Evolutionary conservation across 2,113 vertebrate genomes (phyloP), one percentile per base, ranked within the genome.

Genomic region (Lucifuga dentata): DNA sequence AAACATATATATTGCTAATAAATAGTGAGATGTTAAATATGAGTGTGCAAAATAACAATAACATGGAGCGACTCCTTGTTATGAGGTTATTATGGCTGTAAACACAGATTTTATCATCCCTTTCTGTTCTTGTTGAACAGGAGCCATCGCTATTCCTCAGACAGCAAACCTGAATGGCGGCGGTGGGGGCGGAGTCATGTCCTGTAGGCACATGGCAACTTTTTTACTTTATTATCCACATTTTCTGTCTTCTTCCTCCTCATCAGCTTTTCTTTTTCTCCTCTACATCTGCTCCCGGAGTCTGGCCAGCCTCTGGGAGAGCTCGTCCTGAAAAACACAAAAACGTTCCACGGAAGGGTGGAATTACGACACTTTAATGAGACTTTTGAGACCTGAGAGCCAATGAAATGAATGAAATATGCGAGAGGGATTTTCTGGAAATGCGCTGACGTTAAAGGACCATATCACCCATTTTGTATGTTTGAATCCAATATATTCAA

Each of bases 281-380:
- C 17, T 7, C 87, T 90, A 95, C 63, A 95, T 93, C 80, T 97
- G 95, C 79, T 94, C 95, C 20, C 95, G 91, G 4, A 96, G 94
- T 52, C 92, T 94, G 63, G 95, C 94, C 81, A 96, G 88, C 73
- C 95, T 93, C 92, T 96, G 95, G 1, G 93, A 95, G 43, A 95
- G 89, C 68, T 96, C 94, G 61, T 97, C 95, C 95, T 96, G 67
- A 40, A 33, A 36, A 13, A 49, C 59, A 39, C n/a, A 48, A 40
- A 4, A 29, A 29, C n/a, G n/a, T n/a, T n/a, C n/a, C n/a, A n/a
- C n/a, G n/a, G n/a, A n/a, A n/a, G n/a, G n/a, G n/a, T n/a, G n/a
- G n/a, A n/a, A n/a, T n/a, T n/a, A n/a, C n/a, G n/a, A n/a, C n/a
- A n/a, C n/a, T n/a, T n/a, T n/a, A n/a, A n/a, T n/a, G n/a, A n/a